Conservation (phyloP, 2,888 invertebrate species). For the Himalopsyche japonica region DNA sequence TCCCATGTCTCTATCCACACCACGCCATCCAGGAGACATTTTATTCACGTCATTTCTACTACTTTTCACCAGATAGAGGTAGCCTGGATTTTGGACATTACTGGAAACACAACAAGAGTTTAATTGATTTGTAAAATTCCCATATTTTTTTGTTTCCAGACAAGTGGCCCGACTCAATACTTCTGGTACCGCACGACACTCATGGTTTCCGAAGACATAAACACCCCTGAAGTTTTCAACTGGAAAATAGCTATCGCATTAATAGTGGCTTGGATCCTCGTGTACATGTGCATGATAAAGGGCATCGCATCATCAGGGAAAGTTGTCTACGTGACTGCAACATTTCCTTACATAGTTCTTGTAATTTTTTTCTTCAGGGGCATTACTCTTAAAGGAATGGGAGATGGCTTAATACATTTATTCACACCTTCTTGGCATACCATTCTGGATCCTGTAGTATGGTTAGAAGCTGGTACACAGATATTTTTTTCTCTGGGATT, state of each 20-base stretch:
- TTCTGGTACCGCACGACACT: slow-evolving; percentile 95
- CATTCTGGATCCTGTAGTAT: slow-evolving; percentile 90
- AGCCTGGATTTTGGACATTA: too few relatives aligned
- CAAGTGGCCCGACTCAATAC: slow-evolving; percentile 88
- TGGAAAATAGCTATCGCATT: slow-evolving; percentile 89
- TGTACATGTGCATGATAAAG: slow-evolving; percentile 96
- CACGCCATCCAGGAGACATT: too few relatives aligned
- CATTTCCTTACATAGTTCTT: slow-evolving; percentile 93
- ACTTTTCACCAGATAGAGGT: too few relatives aligned
- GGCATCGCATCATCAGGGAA: slow-evolving; percentile 97
- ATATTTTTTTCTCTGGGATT: slow-evolving; percentile 96
- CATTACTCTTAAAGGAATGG: slow-evolving; percentile 84
- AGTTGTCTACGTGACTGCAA: slow-evolving; percentile 95
- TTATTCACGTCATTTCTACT: too few relatives aligned
- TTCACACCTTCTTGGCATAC: slow-evolving; percentile 93
- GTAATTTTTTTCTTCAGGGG: slow-evolving; percentile 96
- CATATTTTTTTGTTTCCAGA: slow-evolving; percentile 56
- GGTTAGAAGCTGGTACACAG: slow-evolving; percentile 97
- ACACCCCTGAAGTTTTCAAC: slow-evolving; percentile 84
- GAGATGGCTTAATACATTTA: slow-evolving; percentile 83
- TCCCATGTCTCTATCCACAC: too few relatives aligned
- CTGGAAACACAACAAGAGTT: too few relatives aligned
- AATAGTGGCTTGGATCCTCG: slow-evolving; percentile 88
- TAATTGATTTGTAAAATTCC: background rate
- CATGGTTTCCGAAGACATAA: slow-evolving; percentile 86